Conservation (phyloP, 2,113 vertebrate species). For the Felis catus region F.catus_Fca126_mat1.0 CM031416.1:82541501-82542000, state of each 20-base stretch:
- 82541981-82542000: neutral
- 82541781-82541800: neutral
- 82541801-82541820: neutral
- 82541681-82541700: neutral
- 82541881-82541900: neutral
- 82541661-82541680: slow-evolving; percentile 19
- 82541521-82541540: slow-evolving; percentile 78
- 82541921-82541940: neutral
- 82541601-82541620: neutral
- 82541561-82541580: slow-evolving; percentile 27
- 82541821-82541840: slow-evolving; percentile 12
- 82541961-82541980: neutral
- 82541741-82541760: neutral
- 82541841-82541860: slow-evolving; percentile 16
- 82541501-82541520: slow-evolving; percentile 73
- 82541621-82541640: slow-evolving; percentile 12
- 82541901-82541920: neutral
- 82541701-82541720: neutral
- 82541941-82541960: neutral
- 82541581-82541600: slow-evolving; percentile 50
- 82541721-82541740: neutral
- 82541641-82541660: slow-evolving; percentile 10
- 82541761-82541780: neutral
- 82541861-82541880: neutral
- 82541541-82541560: slow-evolving; percentile 66